Percentiles rank a stretch among this genome's conserved stretches.
These are phyloP conservation scores for Muscidifurax raptorellus DNA, from an alignment of 1,140 invertebrate genomes.

Conservation along the genomic window DNA sequence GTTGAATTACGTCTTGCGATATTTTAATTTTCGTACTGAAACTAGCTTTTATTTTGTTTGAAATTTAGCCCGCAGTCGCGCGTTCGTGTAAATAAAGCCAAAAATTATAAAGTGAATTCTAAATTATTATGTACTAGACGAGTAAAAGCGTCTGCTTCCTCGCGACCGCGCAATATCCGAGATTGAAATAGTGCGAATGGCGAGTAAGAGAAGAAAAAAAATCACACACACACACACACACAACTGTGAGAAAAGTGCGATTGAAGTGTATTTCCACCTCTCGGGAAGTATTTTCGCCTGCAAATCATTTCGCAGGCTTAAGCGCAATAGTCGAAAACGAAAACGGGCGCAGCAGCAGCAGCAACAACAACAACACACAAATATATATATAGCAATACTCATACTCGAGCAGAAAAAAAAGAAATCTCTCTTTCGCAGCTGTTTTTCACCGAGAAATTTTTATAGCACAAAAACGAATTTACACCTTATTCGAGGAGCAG, in stretches of 20 bases:
- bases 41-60: background rate
- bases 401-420: background rate
- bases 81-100: too few species aligned
- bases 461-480: background rate
- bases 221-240: too few species aligned
- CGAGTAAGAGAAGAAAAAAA: background rate
- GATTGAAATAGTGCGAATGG: background rate
- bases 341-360: background rate
- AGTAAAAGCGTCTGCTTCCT: background rate
- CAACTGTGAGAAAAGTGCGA: background rate
- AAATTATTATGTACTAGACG: background rate
- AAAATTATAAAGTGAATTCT: too few species aligned
- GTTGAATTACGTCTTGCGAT: background rate
- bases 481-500: background rate
- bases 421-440: background rate
- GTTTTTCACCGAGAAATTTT: background rate
- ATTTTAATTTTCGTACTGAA: background rate
- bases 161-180: background rate
- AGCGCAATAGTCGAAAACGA: background rate
- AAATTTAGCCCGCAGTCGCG: too few species aligned
- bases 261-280: background rate
- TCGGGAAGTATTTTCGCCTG: background rate
- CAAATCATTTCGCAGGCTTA: background rate
- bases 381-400: background rate
- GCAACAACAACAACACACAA: background rate